Conservation (phyloP, 2,113 vertebrate genomes). For the Murina feae region DNA sequence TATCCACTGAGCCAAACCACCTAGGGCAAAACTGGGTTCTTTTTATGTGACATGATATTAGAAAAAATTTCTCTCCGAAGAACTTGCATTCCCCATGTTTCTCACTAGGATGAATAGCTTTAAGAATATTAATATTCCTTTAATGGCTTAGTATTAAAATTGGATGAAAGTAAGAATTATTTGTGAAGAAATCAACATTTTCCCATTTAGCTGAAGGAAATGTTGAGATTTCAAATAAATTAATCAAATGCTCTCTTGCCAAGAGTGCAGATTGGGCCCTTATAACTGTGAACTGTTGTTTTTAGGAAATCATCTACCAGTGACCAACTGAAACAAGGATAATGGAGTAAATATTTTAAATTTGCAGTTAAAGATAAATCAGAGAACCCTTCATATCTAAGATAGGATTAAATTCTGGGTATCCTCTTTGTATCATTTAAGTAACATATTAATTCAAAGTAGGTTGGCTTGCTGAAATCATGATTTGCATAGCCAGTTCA, state of each 20-base stretch:
- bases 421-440: background rate
- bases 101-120: background rate
- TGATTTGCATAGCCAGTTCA: background rate
- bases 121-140: background rate
- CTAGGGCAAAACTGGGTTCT: background rate
- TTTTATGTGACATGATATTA: background rate
- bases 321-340: background rate
- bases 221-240: background rate
- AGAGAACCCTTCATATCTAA: background rate
- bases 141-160: background rate
- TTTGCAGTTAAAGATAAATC: background rate
- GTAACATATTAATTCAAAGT: background rate
- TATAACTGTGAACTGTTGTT: background rate
- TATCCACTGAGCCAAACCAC: too few species aligned
- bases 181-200: slow-evolving; percentile 3
- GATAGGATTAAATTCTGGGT: background rate
- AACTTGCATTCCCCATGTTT: background rate
- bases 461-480: background rate
- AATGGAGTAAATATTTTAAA: background rate
- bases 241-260: background rate
- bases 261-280: background rate
- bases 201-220: background rate
- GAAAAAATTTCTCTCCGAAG: background rate
- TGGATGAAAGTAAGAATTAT: background rate
- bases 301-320: background rate